Evolutionary conservation across 2,797 vertebrate species (phyloP).

Genomic region (Parauchenoglanis punctatus): DNA sequence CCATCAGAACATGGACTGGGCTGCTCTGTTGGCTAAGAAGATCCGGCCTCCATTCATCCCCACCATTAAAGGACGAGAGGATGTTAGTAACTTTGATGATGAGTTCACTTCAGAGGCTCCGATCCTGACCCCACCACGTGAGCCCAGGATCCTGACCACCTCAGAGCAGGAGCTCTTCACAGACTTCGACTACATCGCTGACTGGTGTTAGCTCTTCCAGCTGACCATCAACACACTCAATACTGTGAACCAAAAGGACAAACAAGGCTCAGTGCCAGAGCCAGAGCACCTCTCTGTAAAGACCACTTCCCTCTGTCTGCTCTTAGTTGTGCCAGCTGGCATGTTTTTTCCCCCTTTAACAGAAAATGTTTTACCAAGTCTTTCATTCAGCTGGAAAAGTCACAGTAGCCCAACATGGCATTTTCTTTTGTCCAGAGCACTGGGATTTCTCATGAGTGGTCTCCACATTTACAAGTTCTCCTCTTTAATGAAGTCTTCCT

Average conservation of each 20-base stretch:
- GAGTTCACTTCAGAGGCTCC: conserved; percentile 99
- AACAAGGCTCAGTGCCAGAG: conserved; percentile 65
- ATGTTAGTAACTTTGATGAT: conserved; percentile 98
- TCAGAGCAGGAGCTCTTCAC: conserved; percentile 93
- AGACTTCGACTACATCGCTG: conserved; percentile 98
- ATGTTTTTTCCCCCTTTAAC: not conserved
- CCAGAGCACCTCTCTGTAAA: not conserved
- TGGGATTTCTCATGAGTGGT: conserved; percentile 70
- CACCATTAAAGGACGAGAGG: conserved; percentile 88
- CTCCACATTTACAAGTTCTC: conserved; percentile 43
- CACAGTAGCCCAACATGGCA: conserved; percentile 67
- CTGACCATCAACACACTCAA: conserved; percentile 56
- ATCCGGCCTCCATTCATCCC: conserved; percentile 94
- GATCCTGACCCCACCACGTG: conserved; percentile 94
- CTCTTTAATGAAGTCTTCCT: conserved; percentile 39
- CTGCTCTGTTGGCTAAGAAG: conserved; percentile 90
- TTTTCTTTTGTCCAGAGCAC: conserved; percentile 71
- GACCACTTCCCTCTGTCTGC: conserved; percentile 1
- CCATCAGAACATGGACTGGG: conserved; percentile 90
- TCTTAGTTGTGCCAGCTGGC: conserved; percentile 4
- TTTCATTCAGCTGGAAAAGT: conserved; percentile 27
- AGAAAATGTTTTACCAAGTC: not conserved
- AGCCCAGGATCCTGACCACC: conserved; percentile 87
- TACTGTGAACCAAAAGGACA: conserved; percentile 80
- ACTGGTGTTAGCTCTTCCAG: conserved; percentile 90